phyloP scores from a whole-genome alignment of 2,888 invertebrate genomes.

The Cacoxenus indagator region DNA sequence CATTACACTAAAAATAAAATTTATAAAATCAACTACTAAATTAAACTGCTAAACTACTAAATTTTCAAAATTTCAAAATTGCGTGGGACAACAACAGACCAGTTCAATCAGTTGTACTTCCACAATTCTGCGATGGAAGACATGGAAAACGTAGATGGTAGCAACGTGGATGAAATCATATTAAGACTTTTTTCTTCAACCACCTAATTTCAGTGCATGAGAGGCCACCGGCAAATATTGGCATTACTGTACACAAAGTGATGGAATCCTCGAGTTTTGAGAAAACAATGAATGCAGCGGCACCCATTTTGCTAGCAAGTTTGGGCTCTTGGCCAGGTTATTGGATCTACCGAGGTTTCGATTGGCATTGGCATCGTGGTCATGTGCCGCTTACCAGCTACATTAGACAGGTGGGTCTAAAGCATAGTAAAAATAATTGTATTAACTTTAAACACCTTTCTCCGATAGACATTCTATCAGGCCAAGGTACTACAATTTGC shows the following conservation, averaged over 20 bases:
- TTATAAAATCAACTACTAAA: too few relatives aligned
- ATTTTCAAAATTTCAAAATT: not conserved
- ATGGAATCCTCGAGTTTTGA: conserved; percentile 45
- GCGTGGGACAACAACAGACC: not conserved
- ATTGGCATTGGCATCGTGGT: conserved; percentile 48
- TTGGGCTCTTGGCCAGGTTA: conserved; percentile 56
- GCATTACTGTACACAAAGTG: conserved; percentile 47
- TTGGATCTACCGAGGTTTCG: conserved; percentile 54
- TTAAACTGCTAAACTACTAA: too few relatives aligned
- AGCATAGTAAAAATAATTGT: not conserved
- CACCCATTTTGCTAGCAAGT: conserved; percentile 47
- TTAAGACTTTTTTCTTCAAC: not conserved
- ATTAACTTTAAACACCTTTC: too few relatives aligned
- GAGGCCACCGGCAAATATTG: conserved; percentile 48
- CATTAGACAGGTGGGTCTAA: conserved; percentile 51
- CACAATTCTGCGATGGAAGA: too few relatives aligned
- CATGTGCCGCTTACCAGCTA: conserved; percentile 48
- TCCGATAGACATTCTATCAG: conserved; percentile 54
- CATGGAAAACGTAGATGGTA: too few relatives aligned
- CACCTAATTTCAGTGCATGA: not conserved
- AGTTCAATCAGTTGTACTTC: too few relatives aligned
- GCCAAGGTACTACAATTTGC: conserved; percentile 52
- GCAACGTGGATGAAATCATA: too few relatives aligned
- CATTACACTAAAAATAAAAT: too few relatives aligned
- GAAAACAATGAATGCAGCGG: conserved; percentile 36